Conservation (phyloP, 2,888 invertebrate genomes). For the Callimorpha dominula region DNA sequence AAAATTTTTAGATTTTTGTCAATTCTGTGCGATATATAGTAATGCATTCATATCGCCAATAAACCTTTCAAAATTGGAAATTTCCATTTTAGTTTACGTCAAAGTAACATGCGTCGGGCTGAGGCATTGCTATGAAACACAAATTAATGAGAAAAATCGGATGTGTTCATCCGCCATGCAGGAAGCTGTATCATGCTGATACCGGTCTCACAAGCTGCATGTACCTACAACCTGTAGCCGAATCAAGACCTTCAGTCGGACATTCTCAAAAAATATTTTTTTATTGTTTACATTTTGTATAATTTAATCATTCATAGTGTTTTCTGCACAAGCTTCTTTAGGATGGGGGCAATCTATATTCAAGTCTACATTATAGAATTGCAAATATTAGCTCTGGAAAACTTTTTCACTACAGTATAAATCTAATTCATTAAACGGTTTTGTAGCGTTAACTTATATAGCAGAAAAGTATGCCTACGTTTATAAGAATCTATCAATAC, state of each 20-base stretch:
- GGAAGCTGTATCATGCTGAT: conserved; percentile 85
- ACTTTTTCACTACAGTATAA: conserved; percentile 37
- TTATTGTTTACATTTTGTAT: conserved; percentile 36
- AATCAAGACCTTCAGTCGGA: conserved; percentile 42
- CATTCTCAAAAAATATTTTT: conserved; percentile 50
- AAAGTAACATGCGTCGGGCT: conserved; percentile 84
- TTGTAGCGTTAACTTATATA: conserved; percentile 15
- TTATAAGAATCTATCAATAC: conserved; percentile 17
- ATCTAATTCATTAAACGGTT: conserved; percentile 32
- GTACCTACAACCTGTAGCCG: conserved; percentile 59
- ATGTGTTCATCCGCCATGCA: conserved; percentile 84
- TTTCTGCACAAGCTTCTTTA: conserved; percentile 50
- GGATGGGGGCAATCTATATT: conserved; percentile 40
- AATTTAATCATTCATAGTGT: conserved; percentile 33
- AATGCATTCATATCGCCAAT: conserved; percentile 69
- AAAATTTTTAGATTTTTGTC: conserved; percentile 59
- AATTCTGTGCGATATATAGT: conserved; percentile 70
- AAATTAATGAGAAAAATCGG: conserved; percentile 81
- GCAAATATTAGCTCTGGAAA: conserved; percentile 31
- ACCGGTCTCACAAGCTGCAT: conserved; percentile 75
- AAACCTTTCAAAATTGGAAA: conserved; percentile 50
- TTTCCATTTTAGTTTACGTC: conserved; percentile 67
- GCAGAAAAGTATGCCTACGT: conserved; percentile 19
- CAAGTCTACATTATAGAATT: conserved; percentile 39
- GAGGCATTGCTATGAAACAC: conserved; percentile 84